Conservation (phyloP, 35 echinoderm and acorn worm species). For the Lytechinus variegatus region DNA sequence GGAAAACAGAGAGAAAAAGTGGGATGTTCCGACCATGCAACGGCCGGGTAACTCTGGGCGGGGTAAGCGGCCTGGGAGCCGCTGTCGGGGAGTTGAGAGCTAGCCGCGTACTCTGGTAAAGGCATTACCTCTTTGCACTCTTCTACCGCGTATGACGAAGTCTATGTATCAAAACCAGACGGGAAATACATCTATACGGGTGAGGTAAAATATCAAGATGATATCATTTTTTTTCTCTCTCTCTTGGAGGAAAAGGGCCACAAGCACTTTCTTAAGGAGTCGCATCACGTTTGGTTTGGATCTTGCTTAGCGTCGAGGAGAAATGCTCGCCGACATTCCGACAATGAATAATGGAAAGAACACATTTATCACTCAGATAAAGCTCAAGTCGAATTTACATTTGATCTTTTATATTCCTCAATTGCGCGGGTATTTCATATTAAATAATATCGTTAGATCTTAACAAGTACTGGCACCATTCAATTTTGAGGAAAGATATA, state of each 20-base stretch:
- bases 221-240: constrained; percentile 23
- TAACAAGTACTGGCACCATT: not conserved
- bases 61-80: constrained; percentile 5
- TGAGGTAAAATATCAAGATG: constrained; percentile 34
- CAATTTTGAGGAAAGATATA: not conserved
- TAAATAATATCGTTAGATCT: not conserved
- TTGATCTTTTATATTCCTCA: not conserved
- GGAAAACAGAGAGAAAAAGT: not conserved
- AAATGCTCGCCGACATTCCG: constrained; percentile 25
- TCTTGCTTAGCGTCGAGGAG: not conserved
- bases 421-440: not conserved
- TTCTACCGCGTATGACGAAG: not conserved
- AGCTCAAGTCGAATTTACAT: not conserved
- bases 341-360: constrained; percentile 34
- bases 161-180: not conserved
- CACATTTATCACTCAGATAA: not conserved
- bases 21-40: constrained; percentile 29
- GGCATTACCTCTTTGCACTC: not conserved
- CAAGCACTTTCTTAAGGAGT: constrained; percentile 33
- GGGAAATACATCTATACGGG: not conserved
- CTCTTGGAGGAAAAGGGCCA: not conserved
- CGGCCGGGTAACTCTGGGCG: constrained; percentile 49
- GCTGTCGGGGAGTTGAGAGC: constrained; percentile 24
- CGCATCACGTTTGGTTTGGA: not conserved
- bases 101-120: constrained; percentile 13